Evolutionary conservation across 2,113 vertebrate species (phyloP).

Genomic region (Grammomys surdaster): DNA sequence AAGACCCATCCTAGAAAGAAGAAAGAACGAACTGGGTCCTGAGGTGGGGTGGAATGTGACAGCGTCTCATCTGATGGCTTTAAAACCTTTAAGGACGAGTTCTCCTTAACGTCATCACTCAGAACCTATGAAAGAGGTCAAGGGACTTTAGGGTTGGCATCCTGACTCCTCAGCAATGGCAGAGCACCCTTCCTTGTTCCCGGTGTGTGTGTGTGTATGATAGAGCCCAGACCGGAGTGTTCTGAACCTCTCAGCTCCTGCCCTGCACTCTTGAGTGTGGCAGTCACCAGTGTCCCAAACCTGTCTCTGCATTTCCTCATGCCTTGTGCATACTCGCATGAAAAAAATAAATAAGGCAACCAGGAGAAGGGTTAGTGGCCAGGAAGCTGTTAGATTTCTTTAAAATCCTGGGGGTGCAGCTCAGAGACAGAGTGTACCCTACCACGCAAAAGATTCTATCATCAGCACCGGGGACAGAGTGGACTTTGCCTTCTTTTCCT

Average conservation of each 20-base stretch:
- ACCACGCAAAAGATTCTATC: too few relatives aligned
- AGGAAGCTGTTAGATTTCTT: background rate
- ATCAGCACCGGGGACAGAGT: background rate
- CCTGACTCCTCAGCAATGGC: background rate
- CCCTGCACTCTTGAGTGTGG: background rate
- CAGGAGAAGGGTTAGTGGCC: background rate
- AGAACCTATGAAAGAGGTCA: background rate
- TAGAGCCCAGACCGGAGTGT: background rate
- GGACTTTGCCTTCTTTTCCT: background rate
- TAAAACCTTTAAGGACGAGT: background rate
- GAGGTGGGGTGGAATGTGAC: background rate
- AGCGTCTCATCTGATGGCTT: background rate
- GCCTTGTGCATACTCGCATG: background rate
- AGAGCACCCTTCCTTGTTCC: background rate
- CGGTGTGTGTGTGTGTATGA: background rate
- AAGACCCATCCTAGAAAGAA: background rate
- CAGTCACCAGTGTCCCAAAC: too few relatives aligned
- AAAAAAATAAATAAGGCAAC: background rate
- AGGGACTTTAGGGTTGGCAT: background rate
- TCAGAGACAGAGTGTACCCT: too few relatives aligned
- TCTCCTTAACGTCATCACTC: background rate
- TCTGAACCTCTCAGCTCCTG: background rate
- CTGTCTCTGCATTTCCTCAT: background rate
- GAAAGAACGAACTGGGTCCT: background rate
- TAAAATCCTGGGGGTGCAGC: background rate